These are phyloP conservation scores for Drosophila pseudotakahashii DNA, from an alignment of 2,888 invertebrate genomes.

Conservation along the genomic window DNA sequence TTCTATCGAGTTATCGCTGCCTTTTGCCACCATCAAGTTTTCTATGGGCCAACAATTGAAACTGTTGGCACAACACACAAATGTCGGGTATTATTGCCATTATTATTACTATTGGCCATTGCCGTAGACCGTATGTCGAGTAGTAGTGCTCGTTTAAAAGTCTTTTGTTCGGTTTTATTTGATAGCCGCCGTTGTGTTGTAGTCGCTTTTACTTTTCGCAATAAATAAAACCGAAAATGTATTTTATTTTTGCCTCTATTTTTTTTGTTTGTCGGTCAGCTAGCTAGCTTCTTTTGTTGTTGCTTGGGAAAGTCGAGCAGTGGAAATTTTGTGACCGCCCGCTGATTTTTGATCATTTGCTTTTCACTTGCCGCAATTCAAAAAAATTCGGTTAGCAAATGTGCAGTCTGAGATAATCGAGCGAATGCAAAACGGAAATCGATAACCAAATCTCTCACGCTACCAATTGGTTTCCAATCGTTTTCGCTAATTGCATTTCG, in stretches of 20 bases:
- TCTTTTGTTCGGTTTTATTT: conserved; percentile 38
- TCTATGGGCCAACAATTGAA: conserved; percentile 43
- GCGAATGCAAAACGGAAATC: conserved; percentile 42
- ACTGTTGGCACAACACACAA: conserved; percentile 46
- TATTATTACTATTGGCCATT: conserved; percentile 41
- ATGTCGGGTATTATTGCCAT: conserved; percentile 32
- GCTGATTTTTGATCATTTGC: conserved; percentile 26
- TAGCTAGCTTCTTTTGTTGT: conserved; percentile 10
- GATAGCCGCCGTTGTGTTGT: conserved; percentile 33
- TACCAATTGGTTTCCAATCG: conserved; percentile 56
- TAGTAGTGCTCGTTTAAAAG: conserved; percentile 23
- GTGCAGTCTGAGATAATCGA: conserved; percentile 13
- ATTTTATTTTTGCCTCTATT: conserved; percentile 13
- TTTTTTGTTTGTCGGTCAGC: conserved; percentile 9
- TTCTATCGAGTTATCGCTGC: conserved; percentile 31
- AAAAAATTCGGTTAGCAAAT: conserved; percentile 32
- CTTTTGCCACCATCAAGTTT: conserved; percentile 4
- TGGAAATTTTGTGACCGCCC: conserved; percentile 49
- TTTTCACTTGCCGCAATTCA: conserved; percentile 8
- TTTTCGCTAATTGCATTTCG: conserved; percentile 36
- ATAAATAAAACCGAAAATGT: conserved; percentile 44
- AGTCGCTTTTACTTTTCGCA: conserved; percentile 69
- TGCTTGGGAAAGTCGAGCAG: conserved; percentile 57
- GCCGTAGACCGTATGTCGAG: conserved; percentile 30
- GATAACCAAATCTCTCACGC: conserved; percentile 46